Base-by-base conservation (phyloP, 2,888 invertebrate genomes). In the Cyrtodaria siliqua region DNA sequence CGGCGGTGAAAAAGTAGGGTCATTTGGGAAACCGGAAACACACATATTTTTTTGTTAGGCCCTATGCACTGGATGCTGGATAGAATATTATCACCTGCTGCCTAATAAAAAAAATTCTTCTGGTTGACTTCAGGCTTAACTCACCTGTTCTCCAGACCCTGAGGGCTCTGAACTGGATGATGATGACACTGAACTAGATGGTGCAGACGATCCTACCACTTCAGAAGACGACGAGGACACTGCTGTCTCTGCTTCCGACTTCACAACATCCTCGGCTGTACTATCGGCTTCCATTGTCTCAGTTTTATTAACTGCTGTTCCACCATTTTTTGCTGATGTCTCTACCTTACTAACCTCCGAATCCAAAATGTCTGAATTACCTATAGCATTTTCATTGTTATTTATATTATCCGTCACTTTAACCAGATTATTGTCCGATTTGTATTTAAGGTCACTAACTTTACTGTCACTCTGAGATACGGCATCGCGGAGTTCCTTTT, bases 401-500 rank as follows among this genome's bases (percentile, higher is more conserved):
- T 44, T 44, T 18, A 44, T 16, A 44, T 44, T 44, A 9, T 44
- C 44, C 16, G 44, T 44, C n/a, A 20, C 44, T 18, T 16, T 44
- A 20, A 6, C 44, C 20, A 6, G 9, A 18, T 6, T 44, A 9
- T 44, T 44, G 12, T 33, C 33, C 4, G 4, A 8, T 33, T 8
- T 8, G 33, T 33, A 14, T 50, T 50, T 14, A 50, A 20, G n/a
- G 27, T 53, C 53, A 53, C 53, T 53, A 24, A 27, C 2, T 52
- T 52, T 12, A 14, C 38, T 26, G 23, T 24, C 52, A 24, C 29
- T 62, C 23, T 33, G 12, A 40, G 56, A 44, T 2, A 60, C 33
- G 16, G 79, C 76, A 26, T 79, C 78, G 12, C 69, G 63, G 27
- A 79, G 49, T 66, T 95, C 93, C 50, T 91, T 88, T 68, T 90